phyloP scores from a whole-genome alignment of 2,113 vertebrate genomes.

The Tylochromis polylepis region DNA sequence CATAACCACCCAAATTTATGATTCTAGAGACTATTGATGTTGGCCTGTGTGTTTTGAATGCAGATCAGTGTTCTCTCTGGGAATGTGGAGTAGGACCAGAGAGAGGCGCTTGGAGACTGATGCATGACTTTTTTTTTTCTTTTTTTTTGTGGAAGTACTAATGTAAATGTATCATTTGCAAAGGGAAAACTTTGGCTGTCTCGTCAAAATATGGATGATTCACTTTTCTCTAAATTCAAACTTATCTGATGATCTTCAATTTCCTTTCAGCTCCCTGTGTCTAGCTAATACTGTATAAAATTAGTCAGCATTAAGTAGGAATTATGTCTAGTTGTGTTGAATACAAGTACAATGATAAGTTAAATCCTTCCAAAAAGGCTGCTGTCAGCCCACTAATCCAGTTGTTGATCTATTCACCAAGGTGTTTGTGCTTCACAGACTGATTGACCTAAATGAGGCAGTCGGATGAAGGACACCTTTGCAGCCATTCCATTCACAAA shows the following conservation, averaged over 20 bases:
- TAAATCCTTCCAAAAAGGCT: neutral
- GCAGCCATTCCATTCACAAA: neutral
- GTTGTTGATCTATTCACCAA: neutral
- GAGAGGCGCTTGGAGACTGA: neutral
- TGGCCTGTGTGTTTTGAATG: constrained; percentile 28
- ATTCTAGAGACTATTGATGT: constrained; percentile 32
- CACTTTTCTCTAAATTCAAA: neutral
- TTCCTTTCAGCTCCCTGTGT: neutral
- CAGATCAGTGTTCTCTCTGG: constrained; percentile 22
- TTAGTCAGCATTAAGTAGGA: neutral
- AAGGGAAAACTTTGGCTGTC: neutral
- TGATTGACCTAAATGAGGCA: neutral
- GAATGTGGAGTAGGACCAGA: neutral
- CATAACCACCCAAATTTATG: constrained; percentile 38
- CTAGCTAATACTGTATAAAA: neutral
- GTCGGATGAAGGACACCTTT: neutral
- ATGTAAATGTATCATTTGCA: neutral
- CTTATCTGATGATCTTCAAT: neutral
- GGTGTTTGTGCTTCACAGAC: neutral
- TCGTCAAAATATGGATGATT: neutral
- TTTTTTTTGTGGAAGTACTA: neutral
- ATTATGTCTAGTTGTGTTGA: neutral
- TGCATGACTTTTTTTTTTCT: rapidly evolving
- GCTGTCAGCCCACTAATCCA: neutral
- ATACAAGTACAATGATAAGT: neutral